phyloP scores from a whole-genome alignment of 2,797 vertebrate species.

The Amazonetta brasiliensis region DNA sequence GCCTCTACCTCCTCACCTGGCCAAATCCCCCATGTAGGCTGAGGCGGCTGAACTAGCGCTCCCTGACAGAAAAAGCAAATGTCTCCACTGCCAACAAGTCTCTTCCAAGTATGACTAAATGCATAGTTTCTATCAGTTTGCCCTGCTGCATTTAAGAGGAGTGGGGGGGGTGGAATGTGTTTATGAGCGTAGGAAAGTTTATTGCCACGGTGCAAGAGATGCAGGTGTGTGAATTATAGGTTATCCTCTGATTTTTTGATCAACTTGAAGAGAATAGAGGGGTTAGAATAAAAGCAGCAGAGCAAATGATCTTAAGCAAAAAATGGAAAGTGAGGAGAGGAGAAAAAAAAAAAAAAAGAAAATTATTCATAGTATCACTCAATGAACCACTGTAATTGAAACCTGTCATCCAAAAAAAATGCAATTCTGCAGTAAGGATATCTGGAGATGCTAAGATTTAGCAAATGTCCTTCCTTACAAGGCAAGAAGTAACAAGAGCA shows the following conservation, averaged over 20 bases:
- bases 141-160: rapidly evolving
- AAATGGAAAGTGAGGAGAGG: background rate
- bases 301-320: background rate
- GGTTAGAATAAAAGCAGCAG: background rate
- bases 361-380: too few relatives aligned
- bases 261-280: background rate
- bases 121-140: rapidly evolving
- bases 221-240: background rate
- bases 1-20: background rate
- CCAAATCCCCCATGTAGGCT: rapidly evolving
- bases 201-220: background rate
- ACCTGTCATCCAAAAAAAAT: background rate
- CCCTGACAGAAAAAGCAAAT: background rate
- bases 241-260: background rate
- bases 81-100: background rate
- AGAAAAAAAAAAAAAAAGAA: too few relatives aligned
- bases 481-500: background rate
- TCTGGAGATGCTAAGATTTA: background rate
- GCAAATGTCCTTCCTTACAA: background rate
- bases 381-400: rapidly evolving
- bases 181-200: background rate
- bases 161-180: too few relatives aligned
- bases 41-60: background rate
- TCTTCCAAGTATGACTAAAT: background rate
- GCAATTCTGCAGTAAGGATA: background rate